Percentiles rank a stretch among this genome's conserved stretches.
These are phyloP conservation scores for Emydoidea blandingii DNA, from an alignment of 2,797 vertebrate genomes.

Conservation along the genomic window DNA sequence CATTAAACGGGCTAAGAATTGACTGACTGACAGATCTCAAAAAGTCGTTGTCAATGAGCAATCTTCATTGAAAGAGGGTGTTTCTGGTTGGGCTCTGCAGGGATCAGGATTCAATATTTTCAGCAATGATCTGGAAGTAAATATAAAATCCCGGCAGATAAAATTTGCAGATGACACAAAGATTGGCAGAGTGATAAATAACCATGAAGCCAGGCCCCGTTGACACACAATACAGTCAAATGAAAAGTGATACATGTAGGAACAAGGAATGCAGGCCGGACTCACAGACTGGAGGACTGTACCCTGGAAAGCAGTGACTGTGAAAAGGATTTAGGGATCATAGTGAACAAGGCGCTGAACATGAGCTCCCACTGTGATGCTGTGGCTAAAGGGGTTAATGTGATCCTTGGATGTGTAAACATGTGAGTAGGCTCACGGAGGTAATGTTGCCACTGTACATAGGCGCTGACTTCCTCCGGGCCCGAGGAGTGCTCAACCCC, in stretches of 20 bases:
- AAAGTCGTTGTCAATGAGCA: background rate
- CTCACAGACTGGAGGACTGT: background rate
- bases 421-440: background rate
- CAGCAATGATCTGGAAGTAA: background rate
- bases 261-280: background rate
- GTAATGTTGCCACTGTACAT: background rate
- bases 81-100: background rate
- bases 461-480: no score
- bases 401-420: background rate
- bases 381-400: background rate
- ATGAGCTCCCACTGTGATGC: background rate
- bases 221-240: background rate
- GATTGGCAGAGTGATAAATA: background rate
- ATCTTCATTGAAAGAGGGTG: background rate
- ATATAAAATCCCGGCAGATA: slow-evolving; percentile 21
- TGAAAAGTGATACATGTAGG: background rate
- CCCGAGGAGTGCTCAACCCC: no score
- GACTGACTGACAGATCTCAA: background rate
- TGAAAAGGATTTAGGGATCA: background rate
- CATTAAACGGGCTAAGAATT: slow-evolving; percentile 40
- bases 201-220: background rate
- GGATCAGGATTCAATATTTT: background rate
- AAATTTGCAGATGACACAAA: background rate
- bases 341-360: background rate
- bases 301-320: background rate